Base-by-base conservation (phyloP, 2,797 vertebrate genomes). In the Lithobates sylvaticus region DNA sequence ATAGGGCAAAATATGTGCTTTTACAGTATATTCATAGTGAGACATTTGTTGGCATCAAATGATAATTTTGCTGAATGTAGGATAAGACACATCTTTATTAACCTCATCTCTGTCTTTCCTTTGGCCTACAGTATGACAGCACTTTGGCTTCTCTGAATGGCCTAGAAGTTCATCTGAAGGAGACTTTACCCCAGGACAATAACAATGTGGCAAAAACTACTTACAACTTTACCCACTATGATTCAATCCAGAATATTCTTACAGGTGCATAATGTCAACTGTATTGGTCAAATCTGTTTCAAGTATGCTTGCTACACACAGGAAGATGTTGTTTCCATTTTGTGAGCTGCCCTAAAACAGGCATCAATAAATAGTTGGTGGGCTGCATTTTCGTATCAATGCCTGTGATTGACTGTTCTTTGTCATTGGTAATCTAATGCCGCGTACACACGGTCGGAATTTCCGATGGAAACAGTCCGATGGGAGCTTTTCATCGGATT, bases 91-190 rank as follows among this genome's bases (percentile, higher is more conserved):
- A 26, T 50, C 6, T n/a, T 27, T 36, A 7, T 27, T 83, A 34
- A 83, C 32, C 15, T 76, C 29, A 39, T 29, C 21, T 23, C 15
- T 79, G 27, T 74, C 5, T 74, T 54, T 78, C 16, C 12, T 0
- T 32, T 32, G 10, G n/a, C 50, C 32, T 89, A 64, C 93, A 99
- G 98, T 97, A 97, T 90, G 96, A 98, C 93, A 96, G 97, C 92
- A 98, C 97, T 89, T 91, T 99, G 93, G 98, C 97, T 0, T 98
- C 98, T 16, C 95, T 99, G 1, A 99, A 99, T 0, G 98, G 98
- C 76, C 95, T 99, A 1, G 98, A 99, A 91, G 97, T 98, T 76
- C 98, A 99, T 88, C 93, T 99, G 89, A 92, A 91, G 78, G 95
- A 95, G 90, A 95, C 94, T 0, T 92, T 97, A 85, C 91, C 92